These are phyloP conservation scores for Urophycis tenuis DNA, from an alignment of 2,797 vertebrate species.

Conservation along the genomic window DNA sequence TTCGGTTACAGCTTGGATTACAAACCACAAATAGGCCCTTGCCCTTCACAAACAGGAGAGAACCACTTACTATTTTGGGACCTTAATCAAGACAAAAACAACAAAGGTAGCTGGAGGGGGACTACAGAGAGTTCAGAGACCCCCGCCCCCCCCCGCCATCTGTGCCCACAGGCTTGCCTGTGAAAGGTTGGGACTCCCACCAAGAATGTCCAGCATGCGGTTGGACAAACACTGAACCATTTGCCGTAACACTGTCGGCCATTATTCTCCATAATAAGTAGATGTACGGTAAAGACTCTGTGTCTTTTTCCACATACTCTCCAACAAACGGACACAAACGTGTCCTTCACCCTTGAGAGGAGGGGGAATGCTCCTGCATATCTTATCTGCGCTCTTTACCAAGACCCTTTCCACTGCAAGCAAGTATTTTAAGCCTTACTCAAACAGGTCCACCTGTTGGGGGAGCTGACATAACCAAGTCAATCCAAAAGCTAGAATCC, in stretches of 20 bases:
- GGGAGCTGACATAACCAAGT: background rate
- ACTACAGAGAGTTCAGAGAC: background rate
- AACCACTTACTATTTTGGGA: slow-evolving; percentile 29
- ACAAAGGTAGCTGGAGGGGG: slow-evolving; percentile 16
- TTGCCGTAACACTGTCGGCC: background rate
- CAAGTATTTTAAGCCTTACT: background rate
- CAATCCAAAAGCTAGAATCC: background rate
- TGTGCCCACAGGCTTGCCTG: slow-evolving; percentile 22
- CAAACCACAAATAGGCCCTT: background rate
- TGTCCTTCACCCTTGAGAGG: background rate
- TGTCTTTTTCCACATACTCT: background rate
- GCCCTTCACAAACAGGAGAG: background rate
- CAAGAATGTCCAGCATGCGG: slow-evolving; percentile 2
- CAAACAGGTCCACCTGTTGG: background rate
- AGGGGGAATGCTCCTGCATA: background rate
- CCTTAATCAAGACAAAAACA: slow-evolving; percentile 41
- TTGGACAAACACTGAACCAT: background rate
- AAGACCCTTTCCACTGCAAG: background rate
- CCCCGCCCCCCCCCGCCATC: slow-evolving; percentile 27
- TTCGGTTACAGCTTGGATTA: background rate
- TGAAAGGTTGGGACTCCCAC: background rate
- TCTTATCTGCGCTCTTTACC: background rate
- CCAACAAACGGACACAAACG: background rate
- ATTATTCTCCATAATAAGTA: background rate
- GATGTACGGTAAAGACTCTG: background rate